Evolutionary conservation across 1,140 invertebrate species (phyloP).

Genomic region (Drosophila equinoxialis): DNA sequence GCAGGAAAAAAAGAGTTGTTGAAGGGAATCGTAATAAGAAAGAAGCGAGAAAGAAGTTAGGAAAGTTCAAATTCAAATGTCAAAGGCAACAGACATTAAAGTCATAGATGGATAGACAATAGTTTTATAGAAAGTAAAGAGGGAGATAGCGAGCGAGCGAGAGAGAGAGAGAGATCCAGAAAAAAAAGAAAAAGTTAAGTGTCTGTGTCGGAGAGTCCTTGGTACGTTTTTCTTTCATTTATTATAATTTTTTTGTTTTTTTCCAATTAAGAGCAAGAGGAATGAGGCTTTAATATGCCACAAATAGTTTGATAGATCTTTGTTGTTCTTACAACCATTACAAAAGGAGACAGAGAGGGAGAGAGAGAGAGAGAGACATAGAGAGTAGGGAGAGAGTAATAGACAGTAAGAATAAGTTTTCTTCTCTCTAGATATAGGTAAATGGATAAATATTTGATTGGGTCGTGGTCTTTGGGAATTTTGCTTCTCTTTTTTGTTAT

Average conservation of each 20-base stretch:
- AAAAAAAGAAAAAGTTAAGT: constrained; percentile 3
- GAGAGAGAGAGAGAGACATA: background rate
- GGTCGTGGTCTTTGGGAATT: background rate
- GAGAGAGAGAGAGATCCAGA: background rate
- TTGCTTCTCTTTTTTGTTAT: background rate
- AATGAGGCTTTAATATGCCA: background rate
- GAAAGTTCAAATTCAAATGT: background rate
- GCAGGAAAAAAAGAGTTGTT: background rate
- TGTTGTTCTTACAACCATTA: background rate
- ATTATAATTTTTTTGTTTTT: constrained; percentile 27
- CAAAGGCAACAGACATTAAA: background rate
- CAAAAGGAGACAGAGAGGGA: background rate
- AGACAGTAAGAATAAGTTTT: background rate
- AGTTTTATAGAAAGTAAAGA: background rate
- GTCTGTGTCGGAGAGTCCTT: constrained; percentile 30
- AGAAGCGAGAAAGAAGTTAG: background rate
- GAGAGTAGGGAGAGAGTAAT: background rate
- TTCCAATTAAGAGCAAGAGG: background rate
- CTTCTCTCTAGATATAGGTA: too few relatives aligned
- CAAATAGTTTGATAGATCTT: too few relatives aligned
- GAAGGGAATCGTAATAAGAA: background rate
- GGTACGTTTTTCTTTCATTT: constrained; percentile 27
- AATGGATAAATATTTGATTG: background rate
- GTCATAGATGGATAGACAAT: background rate
- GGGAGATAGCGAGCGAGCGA: background rate